A percentile compares a stretch with the other conserved stretches of the same genome.
phyloP scores from a whole-genome alignment of 2,888 invertebrate species.

The Eilema griseolum region DNA sequence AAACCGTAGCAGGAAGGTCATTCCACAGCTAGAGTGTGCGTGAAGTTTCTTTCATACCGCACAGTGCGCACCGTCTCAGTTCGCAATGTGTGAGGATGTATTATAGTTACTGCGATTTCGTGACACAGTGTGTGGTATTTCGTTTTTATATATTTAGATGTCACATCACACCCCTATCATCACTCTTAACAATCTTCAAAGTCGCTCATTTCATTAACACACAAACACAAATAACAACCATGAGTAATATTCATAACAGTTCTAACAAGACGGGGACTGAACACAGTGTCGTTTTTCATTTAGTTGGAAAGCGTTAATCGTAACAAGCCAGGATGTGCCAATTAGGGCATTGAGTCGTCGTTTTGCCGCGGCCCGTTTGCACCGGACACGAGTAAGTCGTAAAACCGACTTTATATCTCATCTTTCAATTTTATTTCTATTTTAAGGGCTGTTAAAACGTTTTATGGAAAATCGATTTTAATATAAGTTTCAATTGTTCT shows the following conservation, averaged over 20 bases:
- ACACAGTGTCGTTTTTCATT: constrained; percentile 33
- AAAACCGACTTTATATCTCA: constrained; percentile 44
- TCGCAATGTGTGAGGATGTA: too few species aligned
- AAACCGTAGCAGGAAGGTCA: too few species aligned
- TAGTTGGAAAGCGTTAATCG: constrained; percentile 37
- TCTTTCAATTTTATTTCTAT: constrained; percentile 45
- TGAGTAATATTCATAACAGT: constrained; percentile 13
- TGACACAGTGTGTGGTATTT: too few species aligned
- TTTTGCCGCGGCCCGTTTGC: constrained; percentile 46
- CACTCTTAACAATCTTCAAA: constrained; percentile 5
- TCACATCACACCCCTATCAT: neutral
- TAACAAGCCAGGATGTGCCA: constrained; percentile 43
- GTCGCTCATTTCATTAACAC: neutral
- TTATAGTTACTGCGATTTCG: too few species aligned
- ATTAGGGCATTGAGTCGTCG: constrained; percentile 38
- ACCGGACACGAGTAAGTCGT: constrained; percentile 41
- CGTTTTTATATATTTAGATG: too few species aligned
- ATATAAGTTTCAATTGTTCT: neutral
- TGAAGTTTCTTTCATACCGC: too few species aligned
- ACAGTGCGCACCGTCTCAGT: too few species aligned
- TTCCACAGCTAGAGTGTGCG: too few species aligned
- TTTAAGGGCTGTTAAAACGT: constrained; percentile 36
- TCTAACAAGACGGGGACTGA: constrained; percentile 14
- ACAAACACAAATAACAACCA: constrained; percentile 6
- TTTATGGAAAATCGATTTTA: constrained; percentile 31